Conservation (phyloP, 1,140 invertebrate species). For the Euwallacea similis region DNA sequence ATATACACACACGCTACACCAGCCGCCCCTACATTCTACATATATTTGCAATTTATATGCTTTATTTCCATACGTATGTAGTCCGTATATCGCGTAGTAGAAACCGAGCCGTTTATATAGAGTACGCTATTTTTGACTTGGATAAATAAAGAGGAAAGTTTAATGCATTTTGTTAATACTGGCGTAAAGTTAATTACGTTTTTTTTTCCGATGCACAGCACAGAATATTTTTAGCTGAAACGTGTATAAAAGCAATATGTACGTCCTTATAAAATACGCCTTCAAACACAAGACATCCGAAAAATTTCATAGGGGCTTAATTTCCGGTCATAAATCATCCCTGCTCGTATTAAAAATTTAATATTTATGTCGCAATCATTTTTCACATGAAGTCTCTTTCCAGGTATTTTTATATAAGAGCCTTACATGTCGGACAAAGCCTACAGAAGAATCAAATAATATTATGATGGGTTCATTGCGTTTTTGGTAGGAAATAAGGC, state of each 20-base stretch:
- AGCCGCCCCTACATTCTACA: conserved; percentile 13
- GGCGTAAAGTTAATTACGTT: no score
- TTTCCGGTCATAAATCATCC: conserved; percentile 37
- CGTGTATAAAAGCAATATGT: no score
- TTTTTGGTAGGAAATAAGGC: no score
- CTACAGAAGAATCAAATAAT: neutral
- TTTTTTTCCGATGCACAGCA: no score
- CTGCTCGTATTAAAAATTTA: conserved; percentile 40
- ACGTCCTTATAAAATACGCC: neutral
- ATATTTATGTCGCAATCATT: conserved; percentile 41
- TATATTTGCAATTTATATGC: conserved; percentile 27
- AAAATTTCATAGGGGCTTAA: conserved; percentile 18
- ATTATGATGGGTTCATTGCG: no score
- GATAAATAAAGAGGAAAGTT: conserved; percentile 3
- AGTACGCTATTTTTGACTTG: conserved; percentile 1
- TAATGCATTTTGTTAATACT: conserved; percentile 2
- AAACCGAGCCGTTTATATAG: conserved; percentile 11
- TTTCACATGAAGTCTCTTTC: conserved; percentile 13
- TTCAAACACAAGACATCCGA: conserved; percentile 7
- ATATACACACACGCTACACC: neutral
- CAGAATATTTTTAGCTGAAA: no score
- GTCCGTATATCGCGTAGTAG: neutral
- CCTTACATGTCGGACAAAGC: neutral
- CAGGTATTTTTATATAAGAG: conserved; percentile 7
- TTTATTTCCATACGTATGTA: conserved; percentile 26